These are phyloP conservation scores for Hoplostethus atlanticus DNA, from an alignment of 2,797 vertebrate genomes.

Conservation along the genomic window DNA sequence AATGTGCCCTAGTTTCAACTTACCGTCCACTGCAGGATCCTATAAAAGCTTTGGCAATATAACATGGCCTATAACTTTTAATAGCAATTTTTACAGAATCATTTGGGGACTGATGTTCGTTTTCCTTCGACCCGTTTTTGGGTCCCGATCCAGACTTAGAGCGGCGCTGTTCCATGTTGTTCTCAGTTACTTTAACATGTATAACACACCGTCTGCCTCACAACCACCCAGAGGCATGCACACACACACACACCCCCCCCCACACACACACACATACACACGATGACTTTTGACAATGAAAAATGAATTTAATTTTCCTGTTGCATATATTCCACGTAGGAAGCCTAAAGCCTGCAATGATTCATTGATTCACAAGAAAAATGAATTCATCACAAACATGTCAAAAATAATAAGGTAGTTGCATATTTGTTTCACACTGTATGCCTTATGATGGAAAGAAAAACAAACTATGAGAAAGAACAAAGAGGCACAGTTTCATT, in stretches of 20 bases:
- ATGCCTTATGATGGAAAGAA: not conserved
- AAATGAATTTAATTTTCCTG: constrained; percentile 29
- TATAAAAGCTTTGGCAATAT: constrained; percentile 60
- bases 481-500: no score
- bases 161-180: constrained; percentile 9
- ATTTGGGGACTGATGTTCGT: constrained; percentile 51
- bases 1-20: constrained; percentile 48
- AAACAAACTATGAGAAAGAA: not conserved
- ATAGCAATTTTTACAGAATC: constrained; percentile 57
- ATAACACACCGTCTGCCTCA: constrained; percentile 22
- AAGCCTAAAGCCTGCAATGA: not conserved
- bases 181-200: constrained; percentile 43
- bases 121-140: constrained; percentile 33
- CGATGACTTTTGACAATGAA: constrained; percentile 16
- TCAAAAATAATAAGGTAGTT: not conserved
- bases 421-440: not conserved
- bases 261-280: not conserved
- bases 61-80: constrained; percentile 46
- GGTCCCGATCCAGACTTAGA: constrained; percentile 37
- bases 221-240: constrained; percentile 20
- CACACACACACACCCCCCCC: not conserved
- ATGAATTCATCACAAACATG: not conserved
- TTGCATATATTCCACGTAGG: constrained; percentile 12
- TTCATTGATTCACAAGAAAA: constrained; percentile 7
- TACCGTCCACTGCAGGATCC: constrained; percentile 53